Percentiles rank a stretch among this genome's conserved stretches.
Evolutionary conservation across 2,888 invertebrate species (phyloP).

Genomic region (Micoletzkya japonica): DNA sequence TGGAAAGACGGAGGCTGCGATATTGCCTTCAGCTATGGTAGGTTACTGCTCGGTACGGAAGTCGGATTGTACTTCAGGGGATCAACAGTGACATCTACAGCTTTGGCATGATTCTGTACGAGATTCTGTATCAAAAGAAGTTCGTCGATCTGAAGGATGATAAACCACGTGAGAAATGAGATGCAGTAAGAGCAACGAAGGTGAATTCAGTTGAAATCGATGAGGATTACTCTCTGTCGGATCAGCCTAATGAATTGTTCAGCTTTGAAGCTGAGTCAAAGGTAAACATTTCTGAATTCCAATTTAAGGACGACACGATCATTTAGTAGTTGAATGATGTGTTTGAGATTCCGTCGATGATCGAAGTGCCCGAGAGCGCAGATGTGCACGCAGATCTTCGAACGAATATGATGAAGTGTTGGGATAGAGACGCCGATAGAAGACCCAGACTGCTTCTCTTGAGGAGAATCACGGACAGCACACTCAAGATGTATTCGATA

Average conservation of each 20-base stretch:
- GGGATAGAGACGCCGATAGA: background rate
- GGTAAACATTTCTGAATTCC: background rate
- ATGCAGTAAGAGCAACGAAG: no score
- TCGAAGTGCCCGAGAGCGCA: slow-evolving; percentile 1
- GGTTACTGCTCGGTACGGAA: slow-evolving; percentile 31
- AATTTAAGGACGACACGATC: background rate
- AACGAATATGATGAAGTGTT: slow-evolving; percentile 5
- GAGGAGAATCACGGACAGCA: slow-evolving; percentile 58
- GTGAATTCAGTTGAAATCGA: slow-evolving; percentile 3
- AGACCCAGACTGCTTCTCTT: slow-evolving; percentile 4
- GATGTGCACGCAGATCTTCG: slow-evolving; percentile 22
- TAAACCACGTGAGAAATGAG: no score
- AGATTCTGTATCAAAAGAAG: slow-evolving; percentile 44
- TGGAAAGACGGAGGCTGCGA: background rate
- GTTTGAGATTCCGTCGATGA: slow-evolving; percentile 11
- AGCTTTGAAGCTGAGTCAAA: background rate
- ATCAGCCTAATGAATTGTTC: slow-evolving; percentile 5
- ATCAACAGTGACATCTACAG: slow-evolving; percentile 53
- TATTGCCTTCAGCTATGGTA: slow-evolving; percentile 7
- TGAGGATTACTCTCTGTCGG: slow-evolving; percentile 1
- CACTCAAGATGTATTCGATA: slow-evolving; percentile 53
- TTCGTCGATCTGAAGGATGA: slow-evolving; percentile 43
- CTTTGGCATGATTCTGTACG: slow-evolving; percentile 58
- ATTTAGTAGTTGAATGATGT: background rate
- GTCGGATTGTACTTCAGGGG: no score